Percentiles rank a stretch among this genome's conserved stretches.
Conservation (phyloP, 1,140 invertebrate species). For the Trichonephila inaurata region DNA sequence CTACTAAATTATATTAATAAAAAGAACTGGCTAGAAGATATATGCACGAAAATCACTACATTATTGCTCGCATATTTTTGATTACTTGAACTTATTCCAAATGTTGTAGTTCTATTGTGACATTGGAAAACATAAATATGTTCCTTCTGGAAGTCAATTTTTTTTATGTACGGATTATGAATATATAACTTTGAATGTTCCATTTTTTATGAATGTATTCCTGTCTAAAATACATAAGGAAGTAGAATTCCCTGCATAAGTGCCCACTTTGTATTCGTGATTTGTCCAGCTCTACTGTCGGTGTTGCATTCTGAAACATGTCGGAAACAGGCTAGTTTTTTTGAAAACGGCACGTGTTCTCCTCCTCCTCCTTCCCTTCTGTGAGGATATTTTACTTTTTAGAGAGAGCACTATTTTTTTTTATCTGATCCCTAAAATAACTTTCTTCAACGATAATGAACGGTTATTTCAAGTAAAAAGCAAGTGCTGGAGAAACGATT, state of each 20-base stretch:
- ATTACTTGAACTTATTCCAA: not conserved
- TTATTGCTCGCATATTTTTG: not conserved
- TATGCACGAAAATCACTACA: too few relatives aligned
- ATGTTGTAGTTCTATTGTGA: not conserved
- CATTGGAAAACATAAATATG: conserved; percentile 5
- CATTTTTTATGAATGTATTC: conserved; percentile 11
- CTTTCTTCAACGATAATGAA: too few relatives aligned
- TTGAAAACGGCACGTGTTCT: not conserved
- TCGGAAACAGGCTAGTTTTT: not conserved
- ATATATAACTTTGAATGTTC: not conserved
- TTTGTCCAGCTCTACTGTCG: not conserved
- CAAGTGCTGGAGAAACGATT: too few relatives aligned
- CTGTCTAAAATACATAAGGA: not conserved
- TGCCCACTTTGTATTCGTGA: not conserved
- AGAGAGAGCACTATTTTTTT: too few relatives aligned
- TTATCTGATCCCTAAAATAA: too few relatives aligned
- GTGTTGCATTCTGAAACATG: not conserved
- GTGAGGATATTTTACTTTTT: not conserved
- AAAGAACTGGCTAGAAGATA: too few relatives aligned
- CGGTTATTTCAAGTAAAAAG: too few relatives aligned
- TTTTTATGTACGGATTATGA: not conserved
- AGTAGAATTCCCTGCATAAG: not conserved
- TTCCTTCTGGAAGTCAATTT: not conserved
- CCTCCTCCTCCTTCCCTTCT: not conserved
- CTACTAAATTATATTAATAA: too few relatives aligned